phyloP scores from a whole-genome alignment of 2,797 vertebrate species.

The Etheostoma nigrum region DNA sequence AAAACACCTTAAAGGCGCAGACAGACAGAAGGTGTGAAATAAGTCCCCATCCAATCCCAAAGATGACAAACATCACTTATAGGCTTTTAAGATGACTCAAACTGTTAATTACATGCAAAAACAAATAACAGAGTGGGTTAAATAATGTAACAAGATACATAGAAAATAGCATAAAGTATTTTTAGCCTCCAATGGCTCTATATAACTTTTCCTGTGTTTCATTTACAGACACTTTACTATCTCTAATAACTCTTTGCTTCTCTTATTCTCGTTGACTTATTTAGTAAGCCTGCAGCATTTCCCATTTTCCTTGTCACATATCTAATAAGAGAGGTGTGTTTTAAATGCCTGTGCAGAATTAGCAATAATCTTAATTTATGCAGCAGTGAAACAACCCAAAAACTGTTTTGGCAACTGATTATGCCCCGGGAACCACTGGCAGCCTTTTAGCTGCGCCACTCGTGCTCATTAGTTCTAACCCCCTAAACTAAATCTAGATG shows the following conservation, averaged over 20 bases:
- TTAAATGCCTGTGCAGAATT: neutral
- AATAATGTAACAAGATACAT: conserved; percentile 5
- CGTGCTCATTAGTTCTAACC: conserved; percentile 12
- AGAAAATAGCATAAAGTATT: neutral
- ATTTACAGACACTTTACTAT: neutral
- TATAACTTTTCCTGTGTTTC: neutral
- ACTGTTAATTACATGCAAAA: conserved; percentile 29
- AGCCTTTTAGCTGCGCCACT: conserved; percentile 13
- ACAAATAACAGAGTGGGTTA: conserved; percentile 8
- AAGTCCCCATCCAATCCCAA: conserved; percentile 16
- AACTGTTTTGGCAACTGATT: conserved; percentile 4
- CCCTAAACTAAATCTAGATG: neutral
- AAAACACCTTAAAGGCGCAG: conserved; percentile 44
- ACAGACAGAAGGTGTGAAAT: conserved; percentile 52
- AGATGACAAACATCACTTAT: conserved; percentile 26
- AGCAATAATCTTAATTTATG: conserved; percentile 19
- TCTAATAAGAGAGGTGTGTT: neutral
- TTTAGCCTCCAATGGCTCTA: neutral
- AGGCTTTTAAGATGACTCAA: conserved; percentile 23
- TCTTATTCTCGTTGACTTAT: neutral
- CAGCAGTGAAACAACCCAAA: conserved; percentile 21
- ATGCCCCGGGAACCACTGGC: conserved; percentile 3
- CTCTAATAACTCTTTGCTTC: neutral
- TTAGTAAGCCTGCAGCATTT: neutral
- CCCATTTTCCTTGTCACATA: neutral